Evolutionary conservation across 2,797 vertebrate species (phyloP), one percentile per base, ranked within the genome.

Genomic region (Cynodonichthys magdalenae): DNA sequence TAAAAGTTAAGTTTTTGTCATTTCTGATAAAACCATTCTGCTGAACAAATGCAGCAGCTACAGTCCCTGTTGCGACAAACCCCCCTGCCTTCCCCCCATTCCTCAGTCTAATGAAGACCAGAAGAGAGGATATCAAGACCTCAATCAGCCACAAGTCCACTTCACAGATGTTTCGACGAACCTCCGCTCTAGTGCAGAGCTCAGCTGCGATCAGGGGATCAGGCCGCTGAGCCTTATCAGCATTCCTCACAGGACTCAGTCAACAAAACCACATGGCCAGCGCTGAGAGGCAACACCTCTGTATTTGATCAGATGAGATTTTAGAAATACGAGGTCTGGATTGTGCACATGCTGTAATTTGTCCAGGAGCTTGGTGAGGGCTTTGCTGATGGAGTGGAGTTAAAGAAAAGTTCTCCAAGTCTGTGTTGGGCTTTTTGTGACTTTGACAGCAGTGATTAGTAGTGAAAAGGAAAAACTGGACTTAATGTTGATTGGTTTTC

Each of bases 31-130:
- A 74, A 45, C 29, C 63, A 49, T 20, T 67, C 55, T 70, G 63
- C 61, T 58, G 59, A 53, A 54, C 42, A 36, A 75, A 53, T 19
- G 55, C 49, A 44, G 41, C 5, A 28, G 19, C 20, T 56, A 49
- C 75, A 55, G 50, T 72, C 63, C 55, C 44, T 1, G 6, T 34
- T 5, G 47, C 58, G 62, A 59, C 56, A 57, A 89, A 75, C 85
- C 89, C 87, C 91, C 90, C 65, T 86, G 69, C 50, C 41, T 77
- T 81, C 78, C 84, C 90, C 87, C 88, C 87, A 89, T 90, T 89
- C 90, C 86, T 89, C 59, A 3, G 4, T 63, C 82, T 89, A 92
- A 92, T 91, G 86, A 91, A 87, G 85, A 92, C 81, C 87, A 92
- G 89, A 90, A 69, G 59, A 85, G 60, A 77, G 82, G 80, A 87